These are phyloP conservation scores for Pyrgus malvae DNA, from an alignment of 2,888 invertebrate species.

Conservation along the genomic window DNA sequence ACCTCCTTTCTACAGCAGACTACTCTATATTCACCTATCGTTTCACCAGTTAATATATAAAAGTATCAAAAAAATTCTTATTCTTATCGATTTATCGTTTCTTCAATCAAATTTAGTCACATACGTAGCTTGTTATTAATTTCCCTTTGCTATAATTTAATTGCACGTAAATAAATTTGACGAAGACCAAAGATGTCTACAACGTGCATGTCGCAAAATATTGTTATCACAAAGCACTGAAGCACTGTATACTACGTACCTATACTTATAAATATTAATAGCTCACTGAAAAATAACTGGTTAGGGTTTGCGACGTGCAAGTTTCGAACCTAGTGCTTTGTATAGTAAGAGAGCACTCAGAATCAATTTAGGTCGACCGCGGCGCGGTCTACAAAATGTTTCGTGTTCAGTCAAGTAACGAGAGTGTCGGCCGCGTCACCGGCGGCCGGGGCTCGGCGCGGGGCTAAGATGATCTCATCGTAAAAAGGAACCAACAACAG, in stretches of 20 bases:
- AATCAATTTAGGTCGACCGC: neutral
- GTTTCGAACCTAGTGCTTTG: slow-evolving; percentile 1
- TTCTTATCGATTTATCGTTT: slow-evolving; percentile 8
- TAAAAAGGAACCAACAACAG: slow-evolving; percentile 14
- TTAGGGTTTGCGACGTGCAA: slow-evolving; percentile 17
- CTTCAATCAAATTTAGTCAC: slow-evolving; percentile 20
- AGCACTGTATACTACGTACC: slow-evolving; percentile 8
- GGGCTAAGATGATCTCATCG: slow-evolving; percentile 16
- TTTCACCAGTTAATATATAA: slow-evolving; percentile 14
- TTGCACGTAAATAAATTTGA: slow-evolving; percentile 21
- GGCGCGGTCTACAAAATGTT: slow-evolving; percentile 22
- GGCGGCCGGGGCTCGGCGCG: slow-evolving; percentile 28
- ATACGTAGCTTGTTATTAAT: slow-evolving; percentile 1
- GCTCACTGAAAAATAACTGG: slow-evolving; percentile 12
- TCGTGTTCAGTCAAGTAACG: slow-evolving; percentile 41
- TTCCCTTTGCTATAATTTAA: neutral
- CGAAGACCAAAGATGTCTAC: neutral
- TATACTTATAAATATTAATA: slow-evolving; percentile 19
- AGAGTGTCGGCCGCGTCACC: slow-evolving; percentile 36
- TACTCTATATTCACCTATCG: slow-evolving; percentile 14
- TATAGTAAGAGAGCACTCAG: slow-evolving; percentile 16
- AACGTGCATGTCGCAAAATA: neutral
- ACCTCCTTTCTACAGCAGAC: neutral
- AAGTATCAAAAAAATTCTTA: slow-evolving; percentile 16
- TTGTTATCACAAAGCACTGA: slow-evolving; percentile 8